Evolutionary conservation across 2,113 vertebrate species (phyloP).

Genomic region (Circaetus cinerascens): DNA sequence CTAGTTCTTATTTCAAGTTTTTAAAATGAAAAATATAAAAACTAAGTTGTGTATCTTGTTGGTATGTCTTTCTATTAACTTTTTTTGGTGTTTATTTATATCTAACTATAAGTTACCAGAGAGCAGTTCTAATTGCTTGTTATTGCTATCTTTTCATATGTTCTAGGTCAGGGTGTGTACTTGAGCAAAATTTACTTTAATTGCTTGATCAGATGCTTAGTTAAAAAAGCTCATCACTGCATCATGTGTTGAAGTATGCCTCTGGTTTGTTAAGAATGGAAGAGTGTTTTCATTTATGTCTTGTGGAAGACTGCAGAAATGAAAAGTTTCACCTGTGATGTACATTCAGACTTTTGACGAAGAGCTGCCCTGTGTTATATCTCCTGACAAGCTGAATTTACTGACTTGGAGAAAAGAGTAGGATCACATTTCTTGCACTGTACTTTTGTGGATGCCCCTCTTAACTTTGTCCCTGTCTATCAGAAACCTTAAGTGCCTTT

Average conservation of each 20-base stretch:
- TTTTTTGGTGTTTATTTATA: background rate
- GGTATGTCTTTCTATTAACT: background rate
- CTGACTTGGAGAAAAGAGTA: background rate
- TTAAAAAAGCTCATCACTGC: background rate
- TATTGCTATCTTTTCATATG: background rate
- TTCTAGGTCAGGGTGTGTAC: background rate
- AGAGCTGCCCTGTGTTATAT: background rate
- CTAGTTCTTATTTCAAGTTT: background rate
- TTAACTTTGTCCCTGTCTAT: background rate
- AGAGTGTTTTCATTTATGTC: background rate
- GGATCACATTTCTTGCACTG: accelerated
- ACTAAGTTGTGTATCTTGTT: background rate
- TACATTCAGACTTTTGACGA: background rate
- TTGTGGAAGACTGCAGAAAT: background rate
- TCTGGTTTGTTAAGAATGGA: background rate
- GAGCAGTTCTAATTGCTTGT: background rate
- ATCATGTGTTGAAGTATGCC: background rate
- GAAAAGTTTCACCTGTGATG: background rate
- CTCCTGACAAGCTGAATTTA: background rate
- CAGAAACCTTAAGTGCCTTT: background rate
- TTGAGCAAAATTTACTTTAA: background rate
- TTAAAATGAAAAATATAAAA: background rate
- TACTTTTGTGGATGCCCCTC: background rate
- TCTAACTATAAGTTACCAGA: background rate
- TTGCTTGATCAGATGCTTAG: background rate